phyloP scores from a whole-genome alignment of 2,888 invertebrate genomes.

The Drosophila imparisetae region DNA sequence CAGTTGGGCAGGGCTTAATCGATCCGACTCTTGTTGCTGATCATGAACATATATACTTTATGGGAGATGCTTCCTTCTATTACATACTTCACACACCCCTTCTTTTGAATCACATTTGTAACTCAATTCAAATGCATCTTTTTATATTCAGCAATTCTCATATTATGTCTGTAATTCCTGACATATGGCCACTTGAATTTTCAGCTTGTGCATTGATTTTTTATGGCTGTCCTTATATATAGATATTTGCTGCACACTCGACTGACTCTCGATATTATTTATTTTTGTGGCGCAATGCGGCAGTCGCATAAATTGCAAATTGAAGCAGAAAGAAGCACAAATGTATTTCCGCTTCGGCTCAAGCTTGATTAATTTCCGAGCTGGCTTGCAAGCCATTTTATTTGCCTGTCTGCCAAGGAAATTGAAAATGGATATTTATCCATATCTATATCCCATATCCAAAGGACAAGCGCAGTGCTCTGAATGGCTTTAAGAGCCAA shows the following conservation, averaged over 20 bases:
- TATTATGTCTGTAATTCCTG: not conserved
- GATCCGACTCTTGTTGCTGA: not conserved
- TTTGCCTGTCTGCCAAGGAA: conserved; percentile 41
- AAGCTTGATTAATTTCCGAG: conserved; percentile 51
- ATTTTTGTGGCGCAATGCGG: conserved; percentile 41
- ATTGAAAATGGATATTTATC: conserved; percentile 48
- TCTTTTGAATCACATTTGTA: not conserved
- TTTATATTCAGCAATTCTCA: not conserved
- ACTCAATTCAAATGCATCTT: not conserved
- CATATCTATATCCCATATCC: not conserved
- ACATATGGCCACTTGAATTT: not conserved
- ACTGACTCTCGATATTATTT: conserved; percentile 14
- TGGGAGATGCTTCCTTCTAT: too few species aligned
- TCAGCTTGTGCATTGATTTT: conserved; percentile 13
- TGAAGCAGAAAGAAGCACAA: conserved; percentile 29
- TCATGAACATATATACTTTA: not conserved
- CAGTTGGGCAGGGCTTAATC: not conserved
- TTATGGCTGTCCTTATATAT: not conserved
- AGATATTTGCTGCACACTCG: conserved; percentile 13
- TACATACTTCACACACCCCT: not conserved
- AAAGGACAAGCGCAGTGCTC: conserved; percentile 13
- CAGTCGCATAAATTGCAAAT: conserved; percentile 47
- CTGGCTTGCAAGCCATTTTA: not conserved
- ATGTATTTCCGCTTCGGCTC: conserved; percentile 38
- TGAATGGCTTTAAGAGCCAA: not conserved